Conservation (phyloP, 2,113 vertebrate genomes). For the Callaeas wilsoni region DNA sequence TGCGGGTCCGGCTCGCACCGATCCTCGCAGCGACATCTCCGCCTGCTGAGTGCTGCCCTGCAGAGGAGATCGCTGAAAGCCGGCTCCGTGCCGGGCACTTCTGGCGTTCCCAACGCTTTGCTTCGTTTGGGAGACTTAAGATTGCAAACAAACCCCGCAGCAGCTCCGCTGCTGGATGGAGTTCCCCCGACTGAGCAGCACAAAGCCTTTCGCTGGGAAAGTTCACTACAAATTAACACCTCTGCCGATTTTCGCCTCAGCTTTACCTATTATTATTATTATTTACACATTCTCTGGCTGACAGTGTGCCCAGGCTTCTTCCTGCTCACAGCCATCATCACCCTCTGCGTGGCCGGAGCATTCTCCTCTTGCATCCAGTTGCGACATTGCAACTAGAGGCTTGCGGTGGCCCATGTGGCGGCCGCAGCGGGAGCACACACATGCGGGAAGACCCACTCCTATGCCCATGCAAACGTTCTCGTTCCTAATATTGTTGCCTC, state of each 20-base stretch:
- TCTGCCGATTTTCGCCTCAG: background rate
- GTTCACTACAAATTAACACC: background rate
- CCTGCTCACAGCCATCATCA: background rate
- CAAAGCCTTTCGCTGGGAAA: background rate
- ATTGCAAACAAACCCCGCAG: background rate
- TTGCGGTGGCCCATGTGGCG: background rate
- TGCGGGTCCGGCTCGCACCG: accelerated
- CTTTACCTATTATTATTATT: background rate
- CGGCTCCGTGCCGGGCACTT: background rate
- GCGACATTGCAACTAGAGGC: background rate
- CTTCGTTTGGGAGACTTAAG: accelerated
- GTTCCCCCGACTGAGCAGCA: background rate
- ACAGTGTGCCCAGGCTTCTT: background rate
- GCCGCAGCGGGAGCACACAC: background rate
- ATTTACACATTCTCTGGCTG: background rate
- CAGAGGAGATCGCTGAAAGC: background rate
- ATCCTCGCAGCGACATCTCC: background rate
- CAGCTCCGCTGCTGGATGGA: background rate
- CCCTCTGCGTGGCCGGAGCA: background rate
- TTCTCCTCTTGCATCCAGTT: background rate
- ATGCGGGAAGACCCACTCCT: background rate
- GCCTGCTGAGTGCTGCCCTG: background rate
- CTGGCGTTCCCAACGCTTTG: accelerated
- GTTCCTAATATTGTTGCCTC: accelerated
- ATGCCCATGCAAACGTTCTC: background rate